Conservation (phyloP, 2,797 vertebrate species). For the Microhierax caerulescens region DNA sequence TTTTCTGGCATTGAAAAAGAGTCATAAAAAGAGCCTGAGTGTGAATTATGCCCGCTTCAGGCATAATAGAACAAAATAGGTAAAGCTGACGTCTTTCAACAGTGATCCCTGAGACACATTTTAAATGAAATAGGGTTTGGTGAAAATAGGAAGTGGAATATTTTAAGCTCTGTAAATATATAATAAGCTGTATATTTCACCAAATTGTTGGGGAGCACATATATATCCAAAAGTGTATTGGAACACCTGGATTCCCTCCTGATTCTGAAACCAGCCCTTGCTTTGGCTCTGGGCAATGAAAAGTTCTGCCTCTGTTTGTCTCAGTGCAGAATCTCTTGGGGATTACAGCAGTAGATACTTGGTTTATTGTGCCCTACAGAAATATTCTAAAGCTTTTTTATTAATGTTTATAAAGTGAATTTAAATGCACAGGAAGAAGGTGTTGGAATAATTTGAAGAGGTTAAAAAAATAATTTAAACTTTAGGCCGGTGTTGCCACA, state of each 20-base stretch:
- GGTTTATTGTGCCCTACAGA: not conserved
- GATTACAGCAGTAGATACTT: not conserved
- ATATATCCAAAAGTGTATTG: not conserved
- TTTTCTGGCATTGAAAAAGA: constrained; percentile 1
- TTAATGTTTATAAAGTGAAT: not conserved
- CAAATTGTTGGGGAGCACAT: not conserved
- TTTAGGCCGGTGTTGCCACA: not conserved
- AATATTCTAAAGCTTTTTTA: not conserved
- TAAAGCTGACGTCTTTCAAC: not conserved
- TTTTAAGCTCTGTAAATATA: not conserved
- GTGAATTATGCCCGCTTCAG: not conserved
- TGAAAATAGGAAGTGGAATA: constrained; percentile 32
- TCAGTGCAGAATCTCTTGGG: not conserved
- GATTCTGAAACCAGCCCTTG: not conserved
- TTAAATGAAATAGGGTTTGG: not conserved
- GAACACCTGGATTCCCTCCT: not conserved
- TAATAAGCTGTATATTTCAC: not conserved
- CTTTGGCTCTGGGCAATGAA: not conserved
- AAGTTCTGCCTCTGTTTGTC: not conserved
- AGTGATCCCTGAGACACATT: not conserved
- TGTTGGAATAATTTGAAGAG: not conserved
- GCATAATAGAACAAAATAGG: not conserved
- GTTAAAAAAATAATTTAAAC: not conserved
- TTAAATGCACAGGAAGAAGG: not conserved
- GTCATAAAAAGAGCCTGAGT: not conserved